phyloP scores from a whole-genome alignment of 2,888 invertebrate species.

The Agrilus cyanescens region DNA sequence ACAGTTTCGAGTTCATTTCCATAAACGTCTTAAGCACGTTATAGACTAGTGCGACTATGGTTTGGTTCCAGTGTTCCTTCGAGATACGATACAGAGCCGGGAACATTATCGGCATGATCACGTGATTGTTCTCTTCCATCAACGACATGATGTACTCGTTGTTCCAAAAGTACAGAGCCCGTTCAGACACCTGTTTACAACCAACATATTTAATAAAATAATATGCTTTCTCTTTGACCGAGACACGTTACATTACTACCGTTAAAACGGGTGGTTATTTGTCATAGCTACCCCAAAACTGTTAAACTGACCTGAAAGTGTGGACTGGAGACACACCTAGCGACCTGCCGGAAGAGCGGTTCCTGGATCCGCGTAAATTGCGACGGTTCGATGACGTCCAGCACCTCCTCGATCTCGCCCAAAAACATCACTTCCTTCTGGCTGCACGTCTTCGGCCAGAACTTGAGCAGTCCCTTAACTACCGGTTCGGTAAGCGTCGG shows the following conservation, averaged over 20 bases:
- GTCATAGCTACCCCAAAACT: constrained; percentile 2
- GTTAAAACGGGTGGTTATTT: constrained; percentile 1
- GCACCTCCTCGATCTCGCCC: constrained; percentile 97
- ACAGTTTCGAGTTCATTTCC: constrained; percentile 99
- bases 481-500: constrained; percentile 91
- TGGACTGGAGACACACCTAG: constrained; percentile 98
- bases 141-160: constrained; percentile 99
- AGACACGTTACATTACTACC: background rate
- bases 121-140: constrained; percentile 96
- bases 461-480: constrained; percentile 85
- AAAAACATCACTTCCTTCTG: constrained; percentile 99
- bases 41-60: constrained; percentile 97
- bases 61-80: constrained; percentile 99
- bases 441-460: constrained; percentile 98
- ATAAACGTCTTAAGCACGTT: constrained; percentile 99
- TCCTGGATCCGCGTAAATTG: constrained; percentile 99
- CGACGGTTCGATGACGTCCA: constrained; percentile 98
- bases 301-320: constrained; percentile 81
- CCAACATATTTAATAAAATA: background rate
- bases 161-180: constrained; percentile 99
- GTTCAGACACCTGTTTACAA: constrained; percentile 78
- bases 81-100: constrained; percentile 97
- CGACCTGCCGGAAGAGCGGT: constrained; percentile 94
- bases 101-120: constrained; percentile 99
- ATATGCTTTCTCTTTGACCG: too few species aligned